phyloP scores from a whole-genome alignment of 2,888 invertebrate genomes.

The Phasia obesa region DNA sequence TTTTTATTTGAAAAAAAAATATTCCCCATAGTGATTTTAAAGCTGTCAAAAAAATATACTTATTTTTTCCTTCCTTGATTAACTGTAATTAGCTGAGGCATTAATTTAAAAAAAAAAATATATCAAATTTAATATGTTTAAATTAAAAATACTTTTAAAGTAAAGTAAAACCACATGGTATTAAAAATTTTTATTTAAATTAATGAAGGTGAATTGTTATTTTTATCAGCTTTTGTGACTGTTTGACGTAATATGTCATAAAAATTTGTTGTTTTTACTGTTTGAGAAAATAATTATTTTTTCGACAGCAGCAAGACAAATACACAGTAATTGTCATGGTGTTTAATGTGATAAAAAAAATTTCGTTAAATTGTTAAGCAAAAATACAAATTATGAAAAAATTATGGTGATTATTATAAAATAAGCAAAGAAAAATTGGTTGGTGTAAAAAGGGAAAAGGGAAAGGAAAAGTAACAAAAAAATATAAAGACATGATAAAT shows the following conservation, averaged over 20 bases:
- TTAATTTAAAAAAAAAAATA: too few relatives aligned
- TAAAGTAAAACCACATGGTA: background rate
- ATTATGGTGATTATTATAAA: slow-evolving; percentile 14
- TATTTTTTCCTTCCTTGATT: too few relatives aligned
- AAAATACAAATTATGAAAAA: slow-evolving; percentile 14
- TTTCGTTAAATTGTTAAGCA: slow-evolving; percentile 33
- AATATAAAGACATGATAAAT: background rate
- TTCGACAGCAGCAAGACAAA: slow-evolving; percentile 8
- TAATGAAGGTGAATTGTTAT: slow-evolving; percentile 46
- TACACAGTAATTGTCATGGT: slow-evolving; percentile 53
- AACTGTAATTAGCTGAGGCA: too few relatives aligned
- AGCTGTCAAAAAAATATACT: too few relatives aligned
- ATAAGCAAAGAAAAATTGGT: slow-evolving; percentile 19
- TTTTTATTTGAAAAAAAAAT: too few relatives aligned
- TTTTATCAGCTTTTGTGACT: background rate
- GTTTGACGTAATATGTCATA: slow-evolving; percentile 51
- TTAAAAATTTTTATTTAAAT: slow-evolving; percentile 18
- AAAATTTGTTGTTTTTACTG: background rate
- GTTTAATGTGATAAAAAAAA: slow-evolving; percentile 36
- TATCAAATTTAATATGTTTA: too few relatives aligned
- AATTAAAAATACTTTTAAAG: too few relatives aligned
- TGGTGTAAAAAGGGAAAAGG: slow-evolving; percentile 30
- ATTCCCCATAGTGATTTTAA: too few relatives aligned
- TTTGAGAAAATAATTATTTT: slow-evolving; percentile 1
- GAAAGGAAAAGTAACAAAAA: slow-evolving; percentile 10